Base-by-base conservation (phyloP, 2,888 invertebrate genomes). In the Synanthedon andrenaeformis region DNA sequence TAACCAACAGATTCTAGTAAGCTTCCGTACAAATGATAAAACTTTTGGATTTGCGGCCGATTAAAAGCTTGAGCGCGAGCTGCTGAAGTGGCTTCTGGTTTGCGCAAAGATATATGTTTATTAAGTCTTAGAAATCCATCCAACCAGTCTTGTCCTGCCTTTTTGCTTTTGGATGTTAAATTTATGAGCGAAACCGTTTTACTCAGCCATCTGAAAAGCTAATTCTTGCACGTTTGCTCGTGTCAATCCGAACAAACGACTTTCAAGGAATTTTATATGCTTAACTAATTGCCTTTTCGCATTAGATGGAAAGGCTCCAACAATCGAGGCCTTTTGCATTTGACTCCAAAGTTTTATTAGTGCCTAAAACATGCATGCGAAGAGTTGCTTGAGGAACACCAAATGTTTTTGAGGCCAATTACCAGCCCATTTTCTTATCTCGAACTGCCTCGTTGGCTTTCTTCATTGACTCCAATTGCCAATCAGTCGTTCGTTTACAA, bases 131-230 rank as follows among this genome's bases (percentile, higher is more conserved):
- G n/a, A n/a, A n/a, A n/a, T n/a, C n/a, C n/a, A n/a, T n/a, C n/a
- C n/a, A n/a, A n/a, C n/a, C n/a, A n/a, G n/a, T n/a, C n/a, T n/a
- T n/a, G n/a, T n/a, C n/a, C n/a, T n/a, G n/a, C n/a, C n/a, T n/a
- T n/a, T n/a, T n/a, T n/a, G n/a, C n/a, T n/a, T n/a, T n/a, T n/a
- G n/a, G n/a, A n/a, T n/a, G n/a, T n/a, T n/a, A n/a, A n/a, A n/a
- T n/a, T n/a, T n/a, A n/a, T n/a, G n/a, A n/a, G n/a, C n/a, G n/a
- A 53, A 59, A 61, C 48, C 61, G 60, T 53, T 68, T 68, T 1
- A 65, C 64, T 41, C 17, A 17, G 17, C 63, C 58, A 35, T 74
- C 72, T 17, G 61, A 54, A 56, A 61, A 66, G 51, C 76, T 79
- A 54, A 28, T 5, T 56, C 48, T 48, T 53, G 54, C 6, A 58